Evolutionary conservation across 2,888 invertebrate species (phyloP), one percentile per base, ranked within the genome.

Genomic region (Callyntrura sp.): DNA sequence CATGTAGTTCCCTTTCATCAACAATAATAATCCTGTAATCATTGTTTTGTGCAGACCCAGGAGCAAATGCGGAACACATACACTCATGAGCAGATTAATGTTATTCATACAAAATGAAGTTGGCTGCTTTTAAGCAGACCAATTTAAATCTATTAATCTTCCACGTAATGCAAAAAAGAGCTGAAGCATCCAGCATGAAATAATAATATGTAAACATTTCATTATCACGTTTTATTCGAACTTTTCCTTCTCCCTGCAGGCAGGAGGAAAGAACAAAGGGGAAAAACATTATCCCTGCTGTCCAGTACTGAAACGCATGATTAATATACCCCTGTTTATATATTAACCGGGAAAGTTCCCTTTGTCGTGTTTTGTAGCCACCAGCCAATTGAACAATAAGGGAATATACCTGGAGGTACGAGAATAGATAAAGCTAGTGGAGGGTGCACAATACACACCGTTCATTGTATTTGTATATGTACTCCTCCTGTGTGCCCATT

Each of bases 301-400:
- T 65, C 55, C 55, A 62, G 57, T 45, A 12, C 48, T 20, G 73
- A 83, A 68, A 83, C 55, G 73, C 76, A 68, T 88, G 88, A 88
- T 88, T 88, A 88, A 88, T 88, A 83, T 51, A 43, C 78, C 45
- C 73, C 62, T 88, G 17, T 51, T n/a, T n/a, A n/a, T n/a, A n/a
- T n/a, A n/a, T n/a, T 83, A 65, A 23, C 60, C 28, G 73, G 57
- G 28, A n/a, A n/a, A 73, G 23, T 88, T 76, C n/a, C 73, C 55
- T 83, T 83, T 85, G 55, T 85, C 23, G 57, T 76, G 51, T 14
- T 17, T 82, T 12, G 5, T 87, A 88, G 76, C 88, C 88, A 88
- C n/a, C 60, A 82, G 88, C 82, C 73, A 82, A 83, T 73, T 82
- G 25, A 82, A 43, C 70, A 87, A 57, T 87, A 70, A 87, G 28